phyloP scores from a whole-genome alignment of 2,797 vertebrate genomes.

The Thalassophryne amazonica region DNA sequence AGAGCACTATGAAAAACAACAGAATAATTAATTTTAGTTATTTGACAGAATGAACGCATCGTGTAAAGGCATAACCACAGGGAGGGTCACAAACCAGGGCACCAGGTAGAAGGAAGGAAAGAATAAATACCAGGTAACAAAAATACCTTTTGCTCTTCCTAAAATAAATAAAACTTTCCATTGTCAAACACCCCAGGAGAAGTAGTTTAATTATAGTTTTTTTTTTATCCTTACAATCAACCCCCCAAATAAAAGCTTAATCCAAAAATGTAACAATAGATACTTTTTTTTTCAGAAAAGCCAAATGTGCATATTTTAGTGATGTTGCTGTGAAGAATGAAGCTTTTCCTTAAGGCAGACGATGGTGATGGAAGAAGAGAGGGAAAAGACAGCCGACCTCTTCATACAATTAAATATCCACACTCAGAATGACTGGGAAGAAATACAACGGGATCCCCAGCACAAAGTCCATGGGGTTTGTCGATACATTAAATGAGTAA shows the following conservation, averaged over 20 bases:
- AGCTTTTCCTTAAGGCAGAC: slow-evolving; percentile 59
- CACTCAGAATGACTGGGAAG: slow-evolving; percentile 61
- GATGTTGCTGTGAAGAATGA: slow-evolving; percentile 50
- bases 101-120: slow-evolving; percentile 8
- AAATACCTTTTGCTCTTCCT: slow-evolving; percentile 11
- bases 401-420: slow-evolving; percentile 72
- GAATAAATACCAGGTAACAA: slow-evolving; percentile 10
- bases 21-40: slow-evolving; percentile 58
- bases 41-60: slow-evolving; percentile 65
- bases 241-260: slow-evolving; percentile 68
- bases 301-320: slow-evolving; percentile 72
- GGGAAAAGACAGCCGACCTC: slow-evolving; percentile 42
- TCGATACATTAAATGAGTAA: slow-evolving; percentile 69
- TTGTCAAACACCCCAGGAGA: slow-evolving; percentile 78
- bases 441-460: slow-evolving; percentile 74
- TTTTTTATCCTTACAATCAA: slow-evolving; percentile 55
- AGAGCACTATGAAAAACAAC: slow-evolving; percentile 75
- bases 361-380: slow-evolving; percentile 46
- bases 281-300: slow-evolving; percentile 43
- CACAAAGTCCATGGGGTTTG: slow-evolving; percentile 87
- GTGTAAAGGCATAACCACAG: not conserved
- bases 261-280: slow-evolving; percentile 50
- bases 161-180: slow-evolving; percentile 45
- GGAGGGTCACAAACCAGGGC: too few relatives aligned
- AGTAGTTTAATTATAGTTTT: slow-evolving; percentile 70